Evolutionary conservation across 2,113 vertebrate species (phyloP), one percentile per base, ranked within the genome.

Genomic region (Scopus umbretta): DNA sequence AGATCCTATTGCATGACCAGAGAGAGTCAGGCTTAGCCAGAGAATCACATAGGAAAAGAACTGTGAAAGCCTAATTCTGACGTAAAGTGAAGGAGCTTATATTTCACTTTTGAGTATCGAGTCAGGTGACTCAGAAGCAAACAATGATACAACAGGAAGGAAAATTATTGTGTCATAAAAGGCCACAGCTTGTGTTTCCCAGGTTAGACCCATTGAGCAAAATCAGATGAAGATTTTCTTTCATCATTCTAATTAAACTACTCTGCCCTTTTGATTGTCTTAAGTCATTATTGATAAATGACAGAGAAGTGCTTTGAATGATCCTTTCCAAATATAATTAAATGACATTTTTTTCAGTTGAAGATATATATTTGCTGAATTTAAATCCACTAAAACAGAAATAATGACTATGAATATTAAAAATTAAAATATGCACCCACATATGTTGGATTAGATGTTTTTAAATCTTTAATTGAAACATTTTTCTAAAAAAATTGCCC

Each of bases 1-100:
- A 25, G 8, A 52, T 87, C 49, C 53, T n/a, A 9, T 9, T 80
- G 76, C 40, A 45, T 67, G 52, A 50, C 20, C 16, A 86, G 55
- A 80, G 61, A 17, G 19, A 15, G 63, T 58, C 66, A 73, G 67
- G 25, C 80, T 96, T 96, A 96, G 86, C 58, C 61, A 82, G 72
- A 65, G 96, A 97, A 96, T 70, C 80, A 94, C 47, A 80, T 91
- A 80, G 90, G 76, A 70, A 45, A 66, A 42, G 63, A 90, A 90
- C 78, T 55, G 11, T 96, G 93, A 81, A 58, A 49, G 10, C 68
- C 66, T 76, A 63, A 93, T 90, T 93, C 45, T 49, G 49, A 87
- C 40, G 40, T 68, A 75, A 96, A 96, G 91, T 70, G 49, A 94
- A 97, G 82, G 53, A 83, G 92, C 82, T 97, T 96, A 83, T 86